Conservation (phyloP, 2,888 invertebrate genomes). For the Drosophila neoperkinsi region DNA sequence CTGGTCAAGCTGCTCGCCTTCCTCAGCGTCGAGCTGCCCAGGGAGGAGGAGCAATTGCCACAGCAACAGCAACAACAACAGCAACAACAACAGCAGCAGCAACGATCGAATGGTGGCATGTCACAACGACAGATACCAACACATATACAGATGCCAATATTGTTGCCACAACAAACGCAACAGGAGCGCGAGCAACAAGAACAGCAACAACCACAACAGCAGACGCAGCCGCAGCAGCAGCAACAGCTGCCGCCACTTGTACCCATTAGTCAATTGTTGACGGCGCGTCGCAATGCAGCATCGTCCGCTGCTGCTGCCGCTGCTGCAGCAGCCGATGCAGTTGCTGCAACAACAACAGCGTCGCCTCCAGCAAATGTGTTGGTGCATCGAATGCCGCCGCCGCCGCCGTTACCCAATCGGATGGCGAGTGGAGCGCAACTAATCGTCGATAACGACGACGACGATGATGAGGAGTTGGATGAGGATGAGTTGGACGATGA, state of each 20-base stretch:
- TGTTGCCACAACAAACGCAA: neutral
- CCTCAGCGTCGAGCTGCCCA: constrained; percentile 90
- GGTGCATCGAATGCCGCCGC: neutral
- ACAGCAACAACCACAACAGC: neutral
- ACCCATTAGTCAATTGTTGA: constrained; percentile 36
- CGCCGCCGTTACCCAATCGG: neutral
- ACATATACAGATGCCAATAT: neutral
- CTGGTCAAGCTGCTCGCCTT: constrained; percentile 90
- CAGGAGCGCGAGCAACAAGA: constrained; percentile 2
- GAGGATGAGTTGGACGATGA: constrained; percentile 35
- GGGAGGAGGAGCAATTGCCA: constrained; percentile 84
- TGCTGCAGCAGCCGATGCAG: neutral
- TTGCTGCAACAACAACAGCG: neutral
- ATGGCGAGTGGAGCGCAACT: neutral
- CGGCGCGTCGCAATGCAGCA: neutral
- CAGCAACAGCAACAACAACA: constrained; percentile 2
- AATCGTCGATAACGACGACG: constrained; percentile 20
- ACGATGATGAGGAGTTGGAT: constrained; percentile 30
- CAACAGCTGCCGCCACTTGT: constrained; percentile 51
- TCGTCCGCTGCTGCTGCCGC: neutral
- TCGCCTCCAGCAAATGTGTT: neutral
- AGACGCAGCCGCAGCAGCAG: neutral
- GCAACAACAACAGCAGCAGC: constrained; percentile 10
- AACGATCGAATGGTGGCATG: constrained; percentile 5
- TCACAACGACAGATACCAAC: neutral